Conservation (phyloP, 2,888 invertebrate species). For the Hemicrepidius hirtus region DNA sequence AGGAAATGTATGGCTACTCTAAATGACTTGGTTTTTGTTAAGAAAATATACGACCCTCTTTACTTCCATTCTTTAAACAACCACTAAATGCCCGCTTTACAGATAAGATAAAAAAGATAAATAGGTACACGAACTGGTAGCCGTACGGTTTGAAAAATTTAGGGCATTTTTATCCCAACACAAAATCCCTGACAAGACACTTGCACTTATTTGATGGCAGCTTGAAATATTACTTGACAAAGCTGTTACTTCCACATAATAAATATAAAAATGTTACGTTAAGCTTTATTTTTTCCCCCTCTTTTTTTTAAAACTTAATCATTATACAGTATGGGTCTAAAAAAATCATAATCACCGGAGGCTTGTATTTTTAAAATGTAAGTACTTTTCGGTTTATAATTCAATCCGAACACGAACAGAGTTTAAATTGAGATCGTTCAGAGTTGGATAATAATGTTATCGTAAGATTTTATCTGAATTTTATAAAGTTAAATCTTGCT, state of each 20-base stretch:
- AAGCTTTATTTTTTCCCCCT: too few relatives aligned
- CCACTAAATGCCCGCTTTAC: conserved; percentile 48
- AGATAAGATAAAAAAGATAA: conserved; percentile 52
- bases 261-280: background rate
- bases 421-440: too few relatives aligned
- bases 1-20: conserved; percentile 27
- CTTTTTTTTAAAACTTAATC: too few relatives aligned
- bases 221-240: conserved; percentile 34
- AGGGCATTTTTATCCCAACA: conserved; percentile 34
- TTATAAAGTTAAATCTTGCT: background rate
- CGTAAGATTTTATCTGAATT: too few relatives aligned
- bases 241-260: background rate
- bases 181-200: conserved; percentile 36
- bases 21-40: conserved; percentile 41
- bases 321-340: too few relatives aligned
- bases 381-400: too few relatives aligned
- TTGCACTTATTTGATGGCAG: conserved; percentile 41
- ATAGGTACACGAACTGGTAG: conserved; percentile 41
- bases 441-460: too few relatives aligned
- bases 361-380: too few relatives aligned
- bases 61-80: conserved; percentile 44
- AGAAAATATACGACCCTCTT: conserved; percentile 44
- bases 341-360: too few relatives aligned
- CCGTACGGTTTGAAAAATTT: conserved; percentile 40
- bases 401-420: too few relatives aligned